Percentiles rank a stretch among this genome's conserved stretches.
These are phyloP conservation scores for Clarias pachynema DNA, from an alignment of 2,797 vertebrate species.

Conservation along the genomic window DNA sequence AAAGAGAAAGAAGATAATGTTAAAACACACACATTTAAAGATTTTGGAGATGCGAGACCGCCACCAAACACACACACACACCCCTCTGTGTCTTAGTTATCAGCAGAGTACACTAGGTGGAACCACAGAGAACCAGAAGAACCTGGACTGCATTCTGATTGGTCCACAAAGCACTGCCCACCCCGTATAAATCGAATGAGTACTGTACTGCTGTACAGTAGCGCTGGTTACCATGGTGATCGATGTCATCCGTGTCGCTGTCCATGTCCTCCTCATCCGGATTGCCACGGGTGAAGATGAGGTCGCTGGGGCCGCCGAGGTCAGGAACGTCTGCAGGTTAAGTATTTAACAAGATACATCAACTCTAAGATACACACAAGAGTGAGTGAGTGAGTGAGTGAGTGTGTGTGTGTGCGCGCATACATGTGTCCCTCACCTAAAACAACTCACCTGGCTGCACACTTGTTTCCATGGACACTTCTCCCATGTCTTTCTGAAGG, in stretches of 20 bases:
- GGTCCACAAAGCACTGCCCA: not conserved
- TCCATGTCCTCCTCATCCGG: constrained; percentile 76
- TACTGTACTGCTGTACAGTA: not conserved
- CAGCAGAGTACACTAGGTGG: not conserved
- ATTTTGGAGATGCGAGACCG: not conserved
- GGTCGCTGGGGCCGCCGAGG: constrained; percentile 81
- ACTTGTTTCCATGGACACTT: constrained; percentile 72
- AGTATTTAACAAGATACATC: constrained; percentile 30
- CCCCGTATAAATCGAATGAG: not conserved
- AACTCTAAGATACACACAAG: not conserved
- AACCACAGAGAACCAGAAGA: not conserved
- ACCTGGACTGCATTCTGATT: not conserved
- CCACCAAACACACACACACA: not conserved
- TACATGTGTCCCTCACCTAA: not conserved
- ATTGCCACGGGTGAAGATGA: constrained; percentile 89
- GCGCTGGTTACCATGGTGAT: constrained; percentile 79
- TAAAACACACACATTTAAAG: not conserved
- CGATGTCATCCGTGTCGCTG: constrained; percentile 89
- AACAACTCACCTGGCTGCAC: constrained; percentile 23
- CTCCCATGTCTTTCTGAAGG: constrained; percentile 86
- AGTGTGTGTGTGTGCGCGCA: not conserved
- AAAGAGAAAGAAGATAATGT: not conserved
- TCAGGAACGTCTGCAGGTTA: constrained; percentile 57
- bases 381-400: not conserved
- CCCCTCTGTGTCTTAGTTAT: not conserved